Conservation (phyloP, 2,888 invertebrate species). For the Drosophila demipolita region DNA sequence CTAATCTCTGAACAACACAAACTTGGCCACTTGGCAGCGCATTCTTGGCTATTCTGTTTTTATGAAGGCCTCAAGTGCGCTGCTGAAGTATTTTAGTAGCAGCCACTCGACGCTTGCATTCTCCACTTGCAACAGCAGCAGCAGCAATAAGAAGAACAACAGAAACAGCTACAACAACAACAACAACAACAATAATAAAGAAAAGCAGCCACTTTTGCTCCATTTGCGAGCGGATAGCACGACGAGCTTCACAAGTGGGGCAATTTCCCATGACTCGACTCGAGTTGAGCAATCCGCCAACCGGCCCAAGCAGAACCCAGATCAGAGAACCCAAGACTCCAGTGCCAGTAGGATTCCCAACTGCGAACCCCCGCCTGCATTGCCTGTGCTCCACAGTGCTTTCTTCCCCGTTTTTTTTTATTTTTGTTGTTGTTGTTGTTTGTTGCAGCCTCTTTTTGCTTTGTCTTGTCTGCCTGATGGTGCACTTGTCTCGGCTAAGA, state of each 20-base stretch:
- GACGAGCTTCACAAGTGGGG: constrained; percentile 70
- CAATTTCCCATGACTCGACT: constrained; percentile 67
- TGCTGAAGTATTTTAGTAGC: constrained; percentile 74
- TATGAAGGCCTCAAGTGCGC: constrained; percentile 69
- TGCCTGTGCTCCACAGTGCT: background rate
- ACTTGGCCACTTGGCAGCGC: constrained; percentile 78
- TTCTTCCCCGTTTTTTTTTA: background rate
- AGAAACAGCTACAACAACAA: constrained; percentile 33
- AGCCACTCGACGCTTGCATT: constrained; percentile 75
- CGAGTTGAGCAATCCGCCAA: constrained; percentile 32
- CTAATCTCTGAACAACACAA: constrained; percentile 63
- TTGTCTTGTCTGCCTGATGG: constrained; percentile 52
- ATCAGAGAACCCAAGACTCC: constrained; percentile 2
- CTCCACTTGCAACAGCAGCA: constrained; percentile 48
- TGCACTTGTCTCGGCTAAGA: constrained; percentile 80
- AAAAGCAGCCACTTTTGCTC: constrained; percentile 71
- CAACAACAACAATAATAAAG: constrained; percentile 28
- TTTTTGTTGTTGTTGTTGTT: background rate
- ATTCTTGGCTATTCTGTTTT: constrained; percentile 69
- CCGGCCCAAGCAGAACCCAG: constrained; percentile 16
- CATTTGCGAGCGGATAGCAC: constrained; percentile 74
- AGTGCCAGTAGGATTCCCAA: background rate
- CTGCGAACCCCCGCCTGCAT: constrained; percentile 2
- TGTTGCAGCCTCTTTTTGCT: constrained; percentile 9
- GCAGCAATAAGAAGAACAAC: constrained; percentile 36